phyloP scores from a whole-genome alignment of 2,888 invertebrate genomes.

The Synanthedon myopaeformis region DNA sequence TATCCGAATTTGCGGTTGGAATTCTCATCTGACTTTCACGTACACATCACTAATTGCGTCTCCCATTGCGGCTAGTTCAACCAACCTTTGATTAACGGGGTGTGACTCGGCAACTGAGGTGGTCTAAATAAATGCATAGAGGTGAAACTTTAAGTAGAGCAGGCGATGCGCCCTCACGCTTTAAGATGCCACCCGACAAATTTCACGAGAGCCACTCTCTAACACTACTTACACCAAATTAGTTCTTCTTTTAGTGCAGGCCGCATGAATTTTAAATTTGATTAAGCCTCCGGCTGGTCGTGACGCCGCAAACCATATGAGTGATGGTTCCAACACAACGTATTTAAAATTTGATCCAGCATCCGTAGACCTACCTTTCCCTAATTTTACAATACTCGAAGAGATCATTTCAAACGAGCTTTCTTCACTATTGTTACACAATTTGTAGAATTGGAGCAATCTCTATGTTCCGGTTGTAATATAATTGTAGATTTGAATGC shows the following conservation, averaged over 20 bases:
- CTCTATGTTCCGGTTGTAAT: slow-evolving; percentile 52
- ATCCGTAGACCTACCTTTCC: slow-evolving; percentile 15
- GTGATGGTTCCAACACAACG: slow-evolving; percentile 28
- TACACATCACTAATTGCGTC: slow-evolving; percentile 15
- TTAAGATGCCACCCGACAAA: slow-evolving; percentile 34
- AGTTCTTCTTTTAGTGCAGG: slow-evolving; percentile 13
- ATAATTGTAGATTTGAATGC: slow-evolving; percentile 8
- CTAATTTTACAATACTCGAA: background rate
- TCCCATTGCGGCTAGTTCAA: slow-evolving; percentile 14
- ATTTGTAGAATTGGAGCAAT: slow-evolving; percentile 58
- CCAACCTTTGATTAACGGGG: slow-evolving; percentile 22
- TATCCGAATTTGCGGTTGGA: slow-evolving; percentile 3
- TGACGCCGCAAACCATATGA: slow-evolving; percentile 63
- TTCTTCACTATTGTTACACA: slow-evolving; percentile 27
- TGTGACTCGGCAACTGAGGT: slow-evolving; percentile 16
- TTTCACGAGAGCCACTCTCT: slow-evolving; percentile 21
- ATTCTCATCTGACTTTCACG: slow-evolving; percentile 16
- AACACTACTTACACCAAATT: background rate
- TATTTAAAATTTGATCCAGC: slow-evolving; percentile 14
- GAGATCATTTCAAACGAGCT: slow-evolving; percentile 7
- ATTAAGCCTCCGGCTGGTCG: slow-evolving; percentile 57
- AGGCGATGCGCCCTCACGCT: slow-evolving; percentile 56
- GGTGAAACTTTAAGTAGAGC: slow-evolving; percentile 45
- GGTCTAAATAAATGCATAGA: slow-evolving; percentile 35
- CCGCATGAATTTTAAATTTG: slow-evolving; percentile 61